These are phyloP conservation scores for Himalopsyche anomala DNA, from an alignment of 2,888 invertebrate genomes.

Conservation along the genomic window DNA sequence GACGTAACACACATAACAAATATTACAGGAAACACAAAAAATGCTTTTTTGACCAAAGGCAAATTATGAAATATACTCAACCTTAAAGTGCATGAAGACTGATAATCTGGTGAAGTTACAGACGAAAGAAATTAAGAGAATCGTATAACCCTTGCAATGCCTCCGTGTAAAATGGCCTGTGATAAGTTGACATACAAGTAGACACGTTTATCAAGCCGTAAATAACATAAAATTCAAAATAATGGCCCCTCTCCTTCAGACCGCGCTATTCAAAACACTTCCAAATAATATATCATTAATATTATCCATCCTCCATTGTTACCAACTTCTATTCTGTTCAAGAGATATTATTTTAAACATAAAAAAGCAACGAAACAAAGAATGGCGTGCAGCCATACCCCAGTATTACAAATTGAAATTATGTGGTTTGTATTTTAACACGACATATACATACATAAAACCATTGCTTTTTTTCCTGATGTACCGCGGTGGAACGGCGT, in stretches of 20 bases:
- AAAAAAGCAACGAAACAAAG: conserved; percentile 45
- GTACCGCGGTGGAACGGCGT: too few species aligned
- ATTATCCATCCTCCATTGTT: conserved; percentile 60
- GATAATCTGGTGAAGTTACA: too few species aligned
- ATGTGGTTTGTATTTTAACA: not conserved
- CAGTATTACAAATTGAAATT: conserved; percentile 44
- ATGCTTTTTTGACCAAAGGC: too few species aligned
- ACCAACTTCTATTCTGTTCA: conserved; percentile 50
- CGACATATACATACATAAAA: too few species aligned
- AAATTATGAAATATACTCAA: too few species aligned
- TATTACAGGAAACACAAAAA: too few species aligned
- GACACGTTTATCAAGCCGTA: conserved; percentile 46
- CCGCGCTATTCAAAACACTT: conserved; percentile 53
- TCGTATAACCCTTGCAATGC: not conserved
- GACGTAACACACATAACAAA: too few species aligned
- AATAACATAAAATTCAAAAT: conserved; percentile 52
- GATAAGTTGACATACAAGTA: conserved; percentile 19
- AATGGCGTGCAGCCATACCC: conserved; percentile 53
- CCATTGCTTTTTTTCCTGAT: too few species aligned
- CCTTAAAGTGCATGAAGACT: too few species aligned
- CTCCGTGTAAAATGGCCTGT: not conserved
- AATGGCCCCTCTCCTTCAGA: conserved; percentile 47
- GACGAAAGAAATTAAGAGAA: too few species aligned
- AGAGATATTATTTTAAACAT: not conserved
- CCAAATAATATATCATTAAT: conserved; percentile 60